Evolutionary conservation across 1,140 invertebrate genomes (phyloP), one percentile per base, ranked within the genome.

Genomic region (Leguminivora glycinivorella): DNA sequence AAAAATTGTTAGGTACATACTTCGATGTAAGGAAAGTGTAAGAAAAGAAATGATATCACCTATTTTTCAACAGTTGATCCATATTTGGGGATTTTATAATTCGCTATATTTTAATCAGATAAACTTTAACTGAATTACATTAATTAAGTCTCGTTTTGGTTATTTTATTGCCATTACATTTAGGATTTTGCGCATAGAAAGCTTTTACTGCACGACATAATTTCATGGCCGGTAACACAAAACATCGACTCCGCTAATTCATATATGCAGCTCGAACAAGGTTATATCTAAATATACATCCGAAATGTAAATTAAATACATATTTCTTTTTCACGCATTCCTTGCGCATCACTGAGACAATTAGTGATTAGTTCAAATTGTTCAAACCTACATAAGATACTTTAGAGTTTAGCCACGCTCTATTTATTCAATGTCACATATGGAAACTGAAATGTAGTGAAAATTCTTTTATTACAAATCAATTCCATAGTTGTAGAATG

Each of bases 201-300:
- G 4, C 40, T 43, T 43, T 43, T 43, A 40, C n/a, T n/a, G n/a
- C 7, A 40, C 9, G 2, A 40, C 14, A 17, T 17, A 17, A 29
- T 19, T 14, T 5, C 4, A 26, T 14, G 29, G 58, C 29, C 58
- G n/a, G 26, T n/a, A 31, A 31, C 31, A 63, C 22, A 29, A 1
- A 24, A 47, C 43, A 47, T n/a, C 52, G 9, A 60, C 56, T 19
- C 29, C 26, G 58, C 58, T 29, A 52, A 52, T 29, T 63, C 25
- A 29, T 24, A 56, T 24, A 29, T 31, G 25, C 26, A 63, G n/a
- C 17, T 17, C 4, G 14, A 63, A 63, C 58, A 63, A 63, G 58
- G 58, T 63, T 63, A 19, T 7, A 12, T 63, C 58, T 63, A 63
- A 63, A 63, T 63, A 29, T 63, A 63, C n/a, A 17, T 22, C 22